These are phyloP conservation scores for Charadrius vociferus DNA, from an alignment of 2,113 vertebrate genomes.

Conservation along the genomic window DNA sequence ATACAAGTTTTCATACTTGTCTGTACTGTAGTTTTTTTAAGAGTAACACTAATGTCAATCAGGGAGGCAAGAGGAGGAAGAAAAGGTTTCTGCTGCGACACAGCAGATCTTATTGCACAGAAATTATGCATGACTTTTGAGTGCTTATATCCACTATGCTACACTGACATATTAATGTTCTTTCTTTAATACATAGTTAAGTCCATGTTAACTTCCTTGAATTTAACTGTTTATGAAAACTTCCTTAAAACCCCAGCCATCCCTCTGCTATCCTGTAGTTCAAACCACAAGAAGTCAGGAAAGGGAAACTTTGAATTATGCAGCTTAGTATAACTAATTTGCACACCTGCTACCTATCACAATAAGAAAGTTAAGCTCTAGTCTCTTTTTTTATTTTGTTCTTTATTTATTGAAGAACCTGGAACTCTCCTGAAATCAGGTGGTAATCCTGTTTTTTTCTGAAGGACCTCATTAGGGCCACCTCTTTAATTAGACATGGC, in stretches of 20 bases:
- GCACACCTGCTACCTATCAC: background rate
- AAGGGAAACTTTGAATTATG: background rate
- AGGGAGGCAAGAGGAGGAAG: background rate
- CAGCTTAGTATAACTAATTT: background rate
- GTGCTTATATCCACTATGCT: background rate
- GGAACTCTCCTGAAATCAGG: background rate
- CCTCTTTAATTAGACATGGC: background rate
- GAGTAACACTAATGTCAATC: background rate
- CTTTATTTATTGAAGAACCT: background rate
- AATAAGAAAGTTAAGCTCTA: background rate
- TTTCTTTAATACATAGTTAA: background rate
- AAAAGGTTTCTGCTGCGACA: background rate
- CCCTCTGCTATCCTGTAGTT: background rate
- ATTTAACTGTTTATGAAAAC: too few species aligned
- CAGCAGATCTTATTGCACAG: background rate
- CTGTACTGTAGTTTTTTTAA: background rate
- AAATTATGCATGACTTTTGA: background rate
- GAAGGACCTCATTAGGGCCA: background rate
- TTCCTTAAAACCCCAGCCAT: background rate
- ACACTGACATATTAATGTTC: background rate
- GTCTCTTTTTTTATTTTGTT: background rate
- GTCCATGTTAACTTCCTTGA: too few species aligned
- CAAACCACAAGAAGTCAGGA: background rate
- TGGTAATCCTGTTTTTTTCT: background rate
- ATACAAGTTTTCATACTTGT: background rate